Evolutionary conservation across 1,140 invertebrate species (phyloP).

Genomic region (Ceratitis capitata): DNA sequence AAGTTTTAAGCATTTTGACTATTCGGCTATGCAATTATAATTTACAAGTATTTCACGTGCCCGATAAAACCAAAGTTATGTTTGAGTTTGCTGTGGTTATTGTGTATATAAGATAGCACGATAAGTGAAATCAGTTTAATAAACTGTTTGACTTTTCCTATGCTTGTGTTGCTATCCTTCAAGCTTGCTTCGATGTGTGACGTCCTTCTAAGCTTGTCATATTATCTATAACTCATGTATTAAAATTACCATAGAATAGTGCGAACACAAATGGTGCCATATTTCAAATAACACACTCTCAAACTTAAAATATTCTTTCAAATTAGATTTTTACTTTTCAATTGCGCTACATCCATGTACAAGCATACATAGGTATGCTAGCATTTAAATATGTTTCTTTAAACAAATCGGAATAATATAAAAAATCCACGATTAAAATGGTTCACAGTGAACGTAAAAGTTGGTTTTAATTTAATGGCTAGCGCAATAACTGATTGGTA

Average conservation of each 20-base stretch:
- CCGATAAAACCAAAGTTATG: not conserved
- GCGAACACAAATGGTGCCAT: not conserved
- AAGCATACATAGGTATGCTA: not conserved
- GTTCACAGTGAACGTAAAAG: too few relatives aligned
- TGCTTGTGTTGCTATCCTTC: conserved; percentile 32
- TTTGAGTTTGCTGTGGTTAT: conserved; percentile 19
- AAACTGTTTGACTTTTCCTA: conserved; percentile 36
- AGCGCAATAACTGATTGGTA: too few relatives aligned
- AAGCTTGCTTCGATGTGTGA: not conserved
- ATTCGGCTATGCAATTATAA: not conserved
- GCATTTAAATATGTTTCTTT: too few relatives aligned
- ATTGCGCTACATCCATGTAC: not conserved
- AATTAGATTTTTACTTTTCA: not conserved
- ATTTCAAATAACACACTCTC: not conserved
- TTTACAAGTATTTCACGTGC: not conserved
- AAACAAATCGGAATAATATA: too few relatives aligned
- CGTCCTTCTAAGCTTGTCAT: conserved; percentile 9
- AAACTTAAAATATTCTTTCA: too few relatives aligned
- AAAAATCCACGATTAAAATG: too few relatives aligned
- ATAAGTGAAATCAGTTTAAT: conserved; percentile 29
- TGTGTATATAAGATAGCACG: conserved; percentile 32
- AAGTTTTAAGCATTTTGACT: not conserved
- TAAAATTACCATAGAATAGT: not conserved
- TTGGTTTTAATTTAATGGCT: too few relatives aligned
- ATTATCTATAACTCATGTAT: conserved; percentile 24